Conservation (phyloP, 1,140 invertebrate genomes). For the Neomicropteryx cornuta region DNA sequence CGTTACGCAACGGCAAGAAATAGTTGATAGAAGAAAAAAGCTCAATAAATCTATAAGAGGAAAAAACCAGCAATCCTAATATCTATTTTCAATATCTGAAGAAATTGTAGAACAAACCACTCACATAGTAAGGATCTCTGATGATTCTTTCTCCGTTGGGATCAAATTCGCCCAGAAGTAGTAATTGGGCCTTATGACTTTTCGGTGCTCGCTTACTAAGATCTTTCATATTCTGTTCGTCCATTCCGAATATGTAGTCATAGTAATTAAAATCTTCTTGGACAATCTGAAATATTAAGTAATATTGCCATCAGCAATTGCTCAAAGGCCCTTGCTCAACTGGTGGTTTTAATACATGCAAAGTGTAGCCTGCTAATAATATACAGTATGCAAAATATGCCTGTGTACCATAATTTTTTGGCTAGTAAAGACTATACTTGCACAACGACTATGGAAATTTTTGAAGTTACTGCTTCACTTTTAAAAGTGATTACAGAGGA, state of each 20-base stretch:
- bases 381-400: no score
- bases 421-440: no score
- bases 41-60: neutral
- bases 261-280: constrained; percentile 63
- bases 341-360: no score
- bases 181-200: constrained; percentile 54
- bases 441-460: no score
- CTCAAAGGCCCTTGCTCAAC: no score
- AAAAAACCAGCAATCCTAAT: constrained; percentile 3
- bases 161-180: constrained; percentile 73
- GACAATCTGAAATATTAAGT: constrained; percentile 43
- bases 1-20: neutral
- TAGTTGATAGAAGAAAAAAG: neutral
- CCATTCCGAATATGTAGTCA: constrained; percentile 88
- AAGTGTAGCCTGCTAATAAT: no score
- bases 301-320: no score
- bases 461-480: no score
- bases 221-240: constrained; percentile 66
- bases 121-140: constrained; percentile 81
- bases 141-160: constrained; percentile 68
- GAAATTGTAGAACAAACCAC: constrained; percentile 16
- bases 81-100: constrained; percentile 5
- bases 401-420: no score
- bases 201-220: constrained; percentile 50
- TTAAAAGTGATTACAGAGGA: no score